Conservation (phyloP, 2,113 vertebrate species). For the Sylvietta virens region DNA sequence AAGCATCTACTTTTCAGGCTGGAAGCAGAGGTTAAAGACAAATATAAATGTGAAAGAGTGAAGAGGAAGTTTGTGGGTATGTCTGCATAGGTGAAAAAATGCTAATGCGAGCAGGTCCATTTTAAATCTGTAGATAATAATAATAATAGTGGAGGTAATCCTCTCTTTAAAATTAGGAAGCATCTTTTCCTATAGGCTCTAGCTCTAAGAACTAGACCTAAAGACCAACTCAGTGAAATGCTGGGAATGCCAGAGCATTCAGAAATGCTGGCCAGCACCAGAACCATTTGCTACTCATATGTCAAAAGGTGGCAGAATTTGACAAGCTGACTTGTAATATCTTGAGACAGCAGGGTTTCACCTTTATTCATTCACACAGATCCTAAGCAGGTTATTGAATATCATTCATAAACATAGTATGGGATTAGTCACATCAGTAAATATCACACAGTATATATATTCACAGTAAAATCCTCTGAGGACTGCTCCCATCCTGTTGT, state of each 20-base stretch:
- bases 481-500: slow-evolving; percentile 34
- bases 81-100: neutral
- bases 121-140: neutral
- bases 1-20: neutral
- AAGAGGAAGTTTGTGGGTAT: neutral
- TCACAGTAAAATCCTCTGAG: neutral
- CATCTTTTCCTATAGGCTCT: neutral
- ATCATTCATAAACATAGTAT: slow-evolving; percentile 9
- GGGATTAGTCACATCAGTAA: slow-evolving; percentile 23
- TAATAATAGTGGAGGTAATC: neutral
- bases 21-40: neutral
- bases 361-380: neutral
- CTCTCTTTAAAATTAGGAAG: neutral
- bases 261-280: slow-evolving; percentile 2
- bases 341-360: slow-evolving; percentile 14
- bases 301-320: slow-evolving; percentile 62
- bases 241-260: neutral
- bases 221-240: neutral
- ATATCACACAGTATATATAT: neutral
- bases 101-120: neutral
- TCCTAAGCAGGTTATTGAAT: slow-evolving; percentile 22
- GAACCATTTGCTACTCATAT: slow-evolving; percentile 23
- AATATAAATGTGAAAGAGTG: neutral
- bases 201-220: neutral
- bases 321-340: slow-evolving; percentile 44